Base-by-base conservation (phyloP, 2,113 vertebrate species). In the Calonectris borealis region DNA sequence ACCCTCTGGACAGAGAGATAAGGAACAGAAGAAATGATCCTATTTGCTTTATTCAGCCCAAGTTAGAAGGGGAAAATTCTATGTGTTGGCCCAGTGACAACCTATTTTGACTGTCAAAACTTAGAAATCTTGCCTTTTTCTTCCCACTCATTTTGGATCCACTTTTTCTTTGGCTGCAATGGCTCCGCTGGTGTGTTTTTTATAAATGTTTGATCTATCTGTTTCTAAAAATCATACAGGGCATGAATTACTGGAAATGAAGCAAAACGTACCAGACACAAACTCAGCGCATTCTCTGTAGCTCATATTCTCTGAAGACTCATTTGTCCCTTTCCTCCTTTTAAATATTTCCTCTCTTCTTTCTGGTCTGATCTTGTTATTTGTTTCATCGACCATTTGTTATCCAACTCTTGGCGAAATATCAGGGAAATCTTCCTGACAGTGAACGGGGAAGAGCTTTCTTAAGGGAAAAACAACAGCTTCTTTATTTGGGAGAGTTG, bases 181-280 rank as follows among this genome's bases (percentile, higher is more conserved):
- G 26, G 34, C 48, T 88, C 22, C 3, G 1, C 16, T 66, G 38
- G 7, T 85, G 18, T 55, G n/a, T 5, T 21, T 83, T 92, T 84
- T 40, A 9, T 46, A 85, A 73, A n/a, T 51, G 13, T 26, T 92
- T 86, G 32, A 90, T 80, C 42, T 92, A 2, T 90, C 66, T 72
- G 70, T 60, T 95, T 91, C 81, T 95, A 87, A 86, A 95, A 82
- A 61, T 66, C 31, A 15, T 69, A 27, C 34, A 27, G 49, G 52
- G 78, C 54, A 70, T 48, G 66, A 92, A 81, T 90, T 79, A 70
- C 93, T 89, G 84, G 88, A 95, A 94, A 94, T 49, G 22, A 94
- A 92, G 81, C 54, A 93, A 95, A 95, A 94, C 34, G 57, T 79
- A 93, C 66, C 86, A 97, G 95, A 96, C 96, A 93, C 81, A 95